A percentile compares a stretch with the other conserved stretches of the same genome.
phyloP scores from a whole-genome alignment of 37 sponge, comb jelly and placozoan genomes.

The Aplysina aerophoba region DNA sequence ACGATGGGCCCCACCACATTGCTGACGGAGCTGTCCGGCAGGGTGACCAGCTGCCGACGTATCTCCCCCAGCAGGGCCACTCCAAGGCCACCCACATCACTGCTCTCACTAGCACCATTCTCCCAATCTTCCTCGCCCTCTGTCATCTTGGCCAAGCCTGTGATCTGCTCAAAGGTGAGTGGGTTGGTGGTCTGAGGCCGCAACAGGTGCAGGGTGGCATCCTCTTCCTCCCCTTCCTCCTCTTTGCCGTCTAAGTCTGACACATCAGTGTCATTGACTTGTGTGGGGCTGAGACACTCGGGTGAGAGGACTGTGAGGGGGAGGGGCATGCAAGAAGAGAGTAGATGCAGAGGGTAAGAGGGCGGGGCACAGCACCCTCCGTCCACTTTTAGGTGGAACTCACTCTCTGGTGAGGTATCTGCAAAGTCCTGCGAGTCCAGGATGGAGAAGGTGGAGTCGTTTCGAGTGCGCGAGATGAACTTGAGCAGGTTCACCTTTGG shows the following conservation, averaged over 20 bases:
- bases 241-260: not conserved
- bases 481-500: constrained; percentile 71
- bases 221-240: not conserved
- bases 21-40: constrained; percentile 60
- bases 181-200: not conserved
- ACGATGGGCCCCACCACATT: constrained; percentile 61
- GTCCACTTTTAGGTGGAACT: not conserved
- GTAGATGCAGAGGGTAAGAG: not conserved
- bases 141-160: not conserved
- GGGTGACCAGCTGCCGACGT: constrained; percentile 48
- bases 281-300: not conserved
- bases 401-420: constrained; percentile 8
- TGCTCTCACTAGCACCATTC: not conserved
- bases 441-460: constrained; percentile 48
- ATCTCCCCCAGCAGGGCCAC: constrained; percentile 65
- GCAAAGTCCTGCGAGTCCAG: not conserved
- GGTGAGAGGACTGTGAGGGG: not conserved
- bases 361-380: no score
- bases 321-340: not conserved
- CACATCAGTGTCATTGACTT: not conserved
- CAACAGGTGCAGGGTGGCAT: not conserved
- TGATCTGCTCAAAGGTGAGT: constrained; percentile 2
- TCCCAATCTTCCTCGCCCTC: not conserved
- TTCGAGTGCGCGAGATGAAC: constrained; percentile 36
- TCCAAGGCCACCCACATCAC: constrained; percentile 56